A percentile compares a stretch with the other conserved stretches of the same genome.
Evolutionary conservation across 2,113 vertebrate species (phyloP).

Genomic region (Toxotes jaculatrix): DNA sequence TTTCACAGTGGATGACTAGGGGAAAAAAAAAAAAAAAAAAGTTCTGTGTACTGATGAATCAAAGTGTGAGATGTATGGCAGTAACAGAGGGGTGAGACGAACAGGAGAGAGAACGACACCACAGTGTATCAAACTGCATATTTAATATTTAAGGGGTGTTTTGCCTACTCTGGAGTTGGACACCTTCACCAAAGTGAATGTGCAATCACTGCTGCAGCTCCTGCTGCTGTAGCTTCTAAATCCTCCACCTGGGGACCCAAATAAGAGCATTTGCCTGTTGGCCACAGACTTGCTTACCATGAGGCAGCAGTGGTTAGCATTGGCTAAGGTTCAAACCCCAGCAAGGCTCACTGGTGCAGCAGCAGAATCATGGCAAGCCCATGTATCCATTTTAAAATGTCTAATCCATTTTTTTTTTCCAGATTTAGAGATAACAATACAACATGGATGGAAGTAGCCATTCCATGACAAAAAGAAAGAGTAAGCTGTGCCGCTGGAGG

Average conservation of each 20-base stretch:
- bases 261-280: slow-evolving; percentile 1
- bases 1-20: too few species aligned
- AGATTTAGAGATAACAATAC: not conserved
- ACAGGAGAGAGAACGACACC: too few species aligned
- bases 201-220: slow-evolving; percentile 1
- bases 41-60: too few species aligned
- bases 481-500: not conserved
- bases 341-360: not conserved
- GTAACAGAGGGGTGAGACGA: too few species aligned
- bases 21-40: too few species aligned
- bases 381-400: not conserved
- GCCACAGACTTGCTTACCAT: slow-evolving; percentile 3
- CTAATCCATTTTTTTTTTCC: not conserved
- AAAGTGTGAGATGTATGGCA: too few species aligned
- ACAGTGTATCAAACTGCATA: too few species aligned
- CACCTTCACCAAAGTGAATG: not conserved
- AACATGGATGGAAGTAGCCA: not conserved
- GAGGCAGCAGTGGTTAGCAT: not conserved
- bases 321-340: not conserved
- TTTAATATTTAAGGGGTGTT: too few species aligned
- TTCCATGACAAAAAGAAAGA: not conserved
- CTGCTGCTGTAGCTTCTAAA: not conserved
- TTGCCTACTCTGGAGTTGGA: too few species aligned
- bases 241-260: slow-evolving; percentile 12
- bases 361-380: not conserved